These are phyloP conservation scores for Schizopygopsis pylzovi DNA, from an alignment of 2,797 vertebrate genomes.

Conservation along the genomic window DNA sequence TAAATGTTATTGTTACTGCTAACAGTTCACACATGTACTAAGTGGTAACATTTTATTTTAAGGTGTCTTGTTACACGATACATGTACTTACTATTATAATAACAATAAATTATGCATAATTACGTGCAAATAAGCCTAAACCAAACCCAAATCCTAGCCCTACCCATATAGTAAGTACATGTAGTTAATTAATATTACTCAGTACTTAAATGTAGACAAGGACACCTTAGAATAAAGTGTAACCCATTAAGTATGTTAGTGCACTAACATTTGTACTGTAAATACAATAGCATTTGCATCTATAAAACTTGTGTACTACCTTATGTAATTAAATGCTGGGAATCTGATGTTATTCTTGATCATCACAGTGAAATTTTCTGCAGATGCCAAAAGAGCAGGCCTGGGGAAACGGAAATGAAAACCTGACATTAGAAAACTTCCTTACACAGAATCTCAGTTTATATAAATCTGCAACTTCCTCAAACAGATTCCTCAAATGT, in stretches of 20 bases:
- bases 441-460: not conserved
- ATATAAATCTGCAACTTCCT: constrained; percentile 29
- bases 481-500: constrained; percentile 19
- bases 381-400: constrained; percentile 79
- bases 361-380: constrained; percentile 90
- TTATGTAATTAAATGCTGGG: constrained; percentile 87
- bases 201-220: not conserved
- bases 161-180: not conserved
- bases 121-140: not conserved
- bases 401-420: constrained; percentile 70
- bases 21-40: not conserved
- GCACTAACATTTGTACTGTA: not conserved
- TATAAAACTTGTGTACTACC: constrained; percentile 68
- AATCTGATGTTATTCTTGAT: constrained; percentile 92
- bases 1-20: not conserved
- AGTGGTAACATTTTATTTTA: not conserved
- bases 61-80: not conserved
- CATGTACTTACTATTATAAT: not conserved
- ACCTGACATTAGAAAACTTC: not conserved
- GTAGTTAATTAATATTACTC: not conserved
- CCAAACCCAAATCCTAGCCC: not conserved
- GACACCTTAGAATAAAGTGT: not conserved
- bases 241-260: not conserved
- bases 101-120: not conserved
- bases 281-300: not conserved